Base-by-base conservation (phyloP, 2,113 vertebrate species). In the Takifugu bimaculatus region DNA sequence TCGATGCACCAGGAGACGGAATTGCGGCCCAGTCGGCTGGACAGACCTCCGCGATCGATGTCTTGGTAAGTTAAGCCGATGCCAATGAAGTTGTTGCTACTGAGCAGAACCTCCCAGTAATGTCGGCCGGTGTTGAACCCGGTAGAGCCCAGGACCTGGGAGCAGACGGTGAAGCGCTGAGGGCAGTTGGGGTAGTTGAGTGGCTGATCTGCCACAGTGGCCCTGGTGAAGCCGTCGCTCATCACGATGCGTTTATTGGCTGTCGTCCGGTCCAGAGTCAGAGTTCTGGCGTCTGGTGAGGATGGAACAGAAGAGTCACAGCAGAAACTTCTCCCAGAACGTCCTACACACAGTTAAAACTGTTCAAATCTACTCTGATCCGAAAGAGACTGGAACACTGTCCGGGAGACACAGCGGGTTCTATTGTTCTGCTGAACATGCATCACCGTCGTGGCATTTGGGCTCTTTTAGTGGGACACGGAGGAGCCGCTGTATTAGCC, bases 31-130 rank as follows among this genome's bases (percentile, higher is more conserved):
- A 98, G 88, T 2, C 94, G 92, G 79, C 97, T 97, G 71, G 89
- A 68, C 0, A 87, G 82, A 13, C 96, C 94, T 1, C 88, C 85
- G 1, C 94, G 91, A 0, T 88, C 80, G 27, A 98, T 93, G 88
- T 87, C 91, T 62, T 76, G 75, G 0, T 94, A 96, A 57, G 95
- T 93, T 68, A 99, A 2, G 13, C 96, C 96, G 0, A 98, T 2
- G 4, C 87, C 92, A 0, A 94, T 92, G 87, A 96, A 97, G 85
- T 85, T 94, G 84, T 84, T 89, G 71, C 82, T 90, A 63, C 89
- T 92, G 71, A 95, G 64, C 15, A 89, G 86, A n/a, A 95, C 91
- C 56, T 99, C 97, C 97, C 97, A 99, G 92, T 98, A 98, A 80
- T 97, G 93, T 42, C 93, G 6, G 0, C 96, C 96, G 0, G 68